Base-by-base conservation (phyloP, 1,140 invertebrate species). In the Listronotus oregonensis region DNA sequence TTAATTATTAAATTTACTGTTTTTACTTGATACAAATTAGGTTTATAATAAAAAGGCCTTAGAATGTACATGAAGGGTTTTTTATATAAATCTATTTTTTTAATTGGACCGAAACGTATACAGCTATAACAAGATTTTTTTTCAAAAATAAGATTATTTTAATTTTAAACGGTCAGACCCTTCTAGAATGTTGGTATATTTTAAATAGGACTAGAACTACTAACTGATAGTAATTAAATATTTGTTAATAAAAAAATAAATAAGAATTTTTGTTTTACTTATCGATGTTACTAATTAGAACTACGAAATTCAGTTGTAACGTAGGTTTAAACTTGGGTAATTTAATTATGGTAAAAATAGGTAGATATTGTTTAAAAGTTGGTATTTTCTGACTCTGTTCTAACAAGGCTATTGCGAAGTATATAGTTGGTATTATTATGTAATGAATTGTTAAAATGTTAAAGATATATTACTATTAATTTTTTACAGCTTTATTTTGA, bases 391-490 rank as follows among this genome's bases (percentile, higher is more conserved):
- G 74, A 72, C 72, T 75, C 74, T 58, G 72, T 72, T 69, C 70
- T 46, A 50, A 67, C 72, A 71, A 72, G 74, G 75, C 73, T 77
- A 75, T 75, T 77, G 75, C 74, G 68, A 77, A 73, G 73, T 75
- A 75, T 74, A 72, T 72, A 72, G 73, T 69, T 64, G 67, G 70
- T 69, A 69, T 64, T 72, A 71, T 66, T 64, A 59, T 65, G 64
- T 59, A 64, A 71, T 73, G 65, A 69, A 72, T 73, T 76, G 71
- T 65, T 65, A 59, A 65, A 50, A 75, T 75, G 73, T 74, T 76
- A 65, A 74, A 69, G 57, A 73, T 73, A 71, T 67, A 70, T 68
- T 67, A 66, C 67, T 66, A 66, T 54, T 69, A 55, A 66, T 64
- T 69, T 69, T 63, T 63, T 54, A 65, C 58, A 61, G 54, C 57